These are phyloP conservation scores for Subacronicta megacephala DNA, from an alignment of 2,888 invertebrate genomes.

Conservation along the genomic window DNA sequence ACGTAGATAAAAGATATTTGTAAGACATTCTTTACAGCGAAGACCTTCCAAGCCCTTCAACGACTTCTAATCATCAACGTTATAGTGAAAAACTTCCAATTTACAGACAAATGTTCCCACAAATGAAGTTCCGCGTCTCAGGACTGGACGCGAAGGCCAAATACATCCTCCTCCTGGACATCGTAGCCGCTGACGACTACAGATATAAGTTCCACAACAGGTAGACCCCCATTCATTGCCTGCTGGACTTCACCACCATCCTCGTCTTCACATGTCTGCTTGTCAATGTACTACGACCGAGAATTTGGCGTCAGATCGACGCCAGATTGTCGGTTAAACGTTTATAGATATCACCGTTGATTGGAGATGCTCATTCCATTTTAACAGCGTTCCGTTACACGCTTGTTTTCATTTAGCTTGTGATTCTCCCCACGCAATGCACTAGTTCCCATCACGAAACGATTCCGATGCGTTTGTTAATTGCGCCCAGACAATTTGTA, in stretches of 20 bases:
- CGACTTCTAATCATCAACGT: slow-evolving; percentile 6
- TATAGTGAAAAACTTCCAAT: slow-evolving; percentile 66
- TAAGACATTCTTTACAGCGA: slow-evolving; percentile 26
- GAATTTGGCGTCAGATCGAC: slow-evolving; percentile 63
- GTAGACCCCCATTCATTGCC: slow-evolving; percentile 84
- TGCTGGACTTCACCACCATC: slow-evolving; percentile 65
- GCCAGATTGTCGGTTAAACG: slow-evolving; percentile 68
- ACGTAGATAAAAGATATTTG: slow-evolving; percentile 29
- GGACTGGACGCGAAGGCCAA: slow-evolving; percentile 99
- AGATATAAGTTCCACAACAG: slow-evolving; percentile 99
- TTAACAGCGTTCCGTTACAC: slow-evolving; percentile 75
- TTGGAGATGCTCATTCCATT: slow-evolving; percentile 79
- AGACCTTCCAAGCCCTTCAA: slow-evolving; percentile 1
- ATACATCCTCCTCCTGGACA: slow-evolving; percentile 99
- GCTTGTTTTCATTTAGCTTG: slow-evolving; percentile 86
- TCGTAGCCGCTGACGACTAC: slow-evolving; percentile 99
- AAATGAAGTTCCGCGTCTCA: slow-evolving; percentile 99
- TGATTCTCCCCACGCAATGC: slow-evolving; percentile 85
- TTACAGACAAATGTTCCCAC: slow-evolving; percentile 99
- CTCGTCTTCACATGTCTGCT: slow-evolving; percentile 60
- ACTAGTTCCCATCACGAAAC: slow-evolving; percentile 83
- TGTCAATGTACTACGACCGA: slow-evolving; percentile 65
- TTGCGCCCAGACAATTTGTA: slow-evolving; percentile 86
- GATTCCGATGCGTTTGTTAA: slow-evolving; percentile 80
- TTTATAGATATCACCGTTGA: slow-evolving; percentile 78